Evolutionary conservation across 2,888 invertebrate species (phyloP).

Genomic region (Cryptocheilus praepositus): DNA sequence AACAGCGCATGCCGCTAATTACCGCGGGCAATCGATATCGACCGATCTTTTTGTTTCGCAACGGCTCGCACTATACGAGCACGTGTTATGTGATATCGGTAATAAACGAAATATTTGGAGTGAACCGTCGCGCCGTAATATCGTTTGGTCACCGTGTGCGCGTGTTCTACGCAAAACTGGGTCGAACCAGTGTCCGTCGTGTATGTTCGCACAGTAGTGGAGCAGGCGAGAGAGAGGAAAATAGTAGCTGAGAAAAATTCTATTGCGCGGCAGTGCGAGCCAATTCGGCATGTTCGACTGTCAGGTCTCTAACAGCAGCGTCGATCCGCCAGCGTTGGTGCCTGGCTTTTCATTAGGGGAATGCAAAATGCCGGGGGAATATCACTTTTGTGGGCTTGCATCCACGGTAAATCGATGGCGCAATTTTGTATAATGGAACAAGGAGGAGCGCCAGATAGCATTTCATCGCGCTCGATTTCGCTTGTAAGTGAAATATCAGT

Average conservation of each 20-base stretch:
- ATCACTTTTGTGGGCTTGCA: slow-evolving; percentile 22
- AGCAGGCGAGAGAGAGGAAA: slow-evolving; percentile 8
- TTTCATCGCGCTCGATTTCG: slow-evolving; percentile 41
- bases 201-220: background rate
- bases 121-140: too few relatives aligned
- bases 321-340: background rate
- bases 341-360: slow-evolving; percentile 44
- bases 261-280: background rate
- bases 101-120: too few relatives aligned
- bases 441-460: slow-evolving; percentile 35
- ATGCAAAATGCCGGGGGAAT: slow-evolving; percentile 38
- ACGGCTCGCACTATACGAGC: too few relatives aligned
- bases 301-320: slow-evolving; percentile 22
- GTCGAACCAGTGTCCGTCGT: background rate
- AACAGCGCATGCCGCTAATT: too few relatives aligned
- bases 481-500: slow-evolving; percentile 33
- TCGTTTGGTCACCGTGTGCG: too few relatives aligned
- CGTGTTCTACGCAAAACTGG: background rate
- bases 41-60: too few relatives aligned
- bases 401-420: slow-evolving; percentile 39
- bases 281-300: slow-evolving; percentile 32
- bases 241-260: slow-evolving; percentile 14
- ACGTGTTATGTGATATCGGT: too few relatives aligned
- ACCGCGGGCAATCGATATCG: too few relatives aligned
- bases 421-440: slow-evolving; percentile 58